A percentile compares a stretch with the other conserved stretches of the same genome.
Conservation (phyloP, 2,113 vertebrate genomes). For the Lagopus leucura region DNA sequence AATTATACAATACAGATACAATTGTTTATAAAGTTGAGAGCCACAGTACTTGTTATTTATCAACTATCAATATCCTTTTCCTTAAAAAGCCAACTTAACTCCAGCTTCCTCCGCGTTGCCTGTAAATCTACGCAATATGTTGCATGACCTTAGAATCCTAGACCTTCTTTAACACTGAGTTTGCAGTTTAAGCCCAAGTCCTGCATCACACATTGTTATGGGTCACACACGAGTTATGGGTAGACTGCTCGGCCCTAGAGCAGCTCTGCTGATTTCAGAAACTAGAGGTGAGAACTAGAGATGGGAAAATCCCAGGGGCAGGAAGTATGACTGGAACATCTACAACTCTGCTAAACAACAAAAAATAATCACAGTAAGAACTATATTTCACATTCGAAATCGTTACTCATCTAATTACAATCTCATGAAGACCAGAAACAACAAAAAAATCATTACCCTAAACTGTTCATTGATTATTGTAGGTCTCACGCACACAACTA, state of each 20-base stretch:
- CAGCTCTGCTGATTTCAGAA: neutral
- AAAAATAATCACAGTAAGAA: neutral
- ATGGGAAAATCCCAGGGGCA: neutral
- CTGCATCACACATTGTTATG: neutral
- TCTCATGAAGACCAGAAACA: neutral
- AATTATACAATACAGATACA: neutral
- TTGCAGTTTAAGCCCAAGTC: neutral
- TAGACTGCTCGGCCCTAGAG: neutral
- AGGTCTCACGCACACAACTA: neutral
- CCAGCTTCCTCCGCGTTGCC: neutral
- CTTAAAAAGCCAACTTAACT: neutral
- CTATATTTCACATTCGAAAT: neutral
- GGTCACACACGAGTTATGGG: too few species aligned
- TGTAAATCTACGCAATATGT: neutral
- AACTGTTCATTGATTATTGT: conserved; percentile 15
- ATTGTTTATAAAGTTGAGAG: conserved; percentile 3
- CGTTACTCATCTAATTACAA: neutral
- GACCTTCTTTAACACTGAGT: neutral
- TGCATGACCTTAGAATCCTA: neutral
- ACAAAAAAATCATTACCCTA: conserved; percentile 32
- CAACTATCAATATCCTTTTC: neutral
- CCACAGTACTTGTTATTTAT: neutral
- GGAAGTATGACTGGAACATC: neutral
- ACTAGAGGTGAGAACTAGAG: neutral
- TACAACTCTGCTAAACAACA: neutral